Evolutionary conservation across 2,888 invertebrate species (phyloP).

Genomic region (Drosophila eohydei): DNA sequence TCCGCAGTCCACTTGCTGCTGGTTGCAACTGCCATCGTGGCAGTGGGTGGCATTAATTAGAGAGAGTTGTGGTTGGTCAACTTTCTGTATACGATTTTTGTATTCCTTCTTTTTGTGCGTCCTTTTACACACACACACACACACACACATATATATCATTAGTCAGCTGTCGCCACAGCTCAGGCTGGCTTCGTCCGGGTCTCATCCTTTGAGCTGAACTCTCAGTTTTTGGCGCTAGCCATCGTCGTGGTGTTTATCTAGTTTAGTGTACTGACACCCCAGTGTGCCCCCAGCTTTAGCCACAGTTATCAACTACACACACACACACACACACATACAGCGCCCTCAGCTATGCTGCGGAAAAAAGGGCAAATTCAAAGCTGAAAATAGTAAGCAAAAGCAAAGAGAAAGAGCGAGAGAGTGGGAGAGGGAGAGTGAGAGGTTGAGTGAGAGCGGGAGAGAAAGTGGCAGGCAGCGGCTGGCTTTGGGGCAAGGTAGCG

Average conservation of each 20-base stretch:
- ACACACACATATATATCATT: constrained; percentile 55
- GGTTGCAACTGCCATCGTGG: neutral
- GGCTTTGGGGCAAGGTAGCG: neutral
- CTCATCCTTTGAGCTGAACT: constrained; percentile 27
- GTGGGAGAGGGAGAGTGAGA: neutral
- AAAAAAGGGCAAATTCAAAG: constrained; percentile 35
- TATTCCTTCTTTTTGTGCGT: neutral
- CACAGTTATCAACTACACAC: constrained; percentile 58
- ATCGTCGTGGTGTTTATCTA: constrained; percentile 72
- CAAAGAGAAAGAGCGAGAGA: neutral
- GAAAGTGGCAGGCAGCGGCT: neutral
- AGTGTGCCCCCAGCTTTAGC: constrained; percentile 28
- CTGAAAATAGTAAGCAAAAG: constrained; percentile 22
- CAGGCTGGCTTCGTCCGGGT: constrained; percentile 16
- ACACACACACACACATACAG: constrained; percentile 22
- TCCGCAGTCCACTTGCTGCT: constrained; percentile 32
- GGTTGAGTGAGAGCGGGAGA: neutral
- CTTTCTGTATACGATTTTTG: constrained; percentile 19
- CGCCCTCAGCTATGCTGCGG: constrained; percentile 30
- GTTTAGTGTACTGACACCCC: constrained; percentile 53
- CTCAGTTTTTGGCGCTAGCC: constrained; percentile 49
- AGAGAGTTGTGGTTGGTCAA: constrained; percentile 69
- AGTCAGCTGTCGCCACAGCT: constrained; percentile 56
- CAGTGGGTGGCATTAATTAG: constrained; percentile 71
- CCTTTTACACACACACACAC: neutral